Evolutionary conservation across 2,888 invertebrate genomes (phyloP), one percentile per base, ranked within the genome.

Genomic region (Lepeophtheirus nordmannii): DNA sequence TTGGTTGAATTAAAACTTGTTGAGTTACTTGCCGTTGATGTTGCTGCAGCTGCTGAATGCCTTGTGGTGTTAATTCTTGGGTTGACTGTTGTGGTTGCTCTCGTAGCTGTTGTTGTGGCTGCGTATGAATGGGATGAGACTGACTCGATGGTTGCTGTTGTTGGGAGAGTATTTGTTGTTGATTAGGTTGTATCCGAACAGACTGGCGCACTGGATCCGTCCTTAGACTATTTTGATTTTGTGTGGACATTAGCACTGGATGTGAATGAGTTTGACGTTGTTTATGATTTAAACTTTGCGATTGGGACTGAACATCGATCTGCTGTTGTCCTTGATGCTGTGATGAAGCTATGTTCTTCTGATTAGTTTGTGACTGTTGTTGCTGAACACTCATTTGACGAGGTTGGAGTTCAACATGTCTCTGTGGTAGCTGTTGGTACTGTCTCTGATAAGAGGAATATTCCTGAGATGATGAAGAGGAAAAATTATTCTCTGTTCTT

Each of bases 321-420:
- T 30, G 30, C 30, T 30, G 30, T 30, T 30, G n/a, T n/a, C n/a
- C n/a, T n/a, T n/a, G n/a, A n/a, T n/a, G n/a, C n/a, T n/a, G 30
- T 30, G 30, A 30, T 30, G 30, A 7, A 30, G 30, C 7, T 30
- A 30, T 30, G 7, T 30, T 30, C 30, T 30, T 30, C 30, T 30
- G 30, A 30, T 30, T 30, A 5, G 30, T 30, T 30, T 30, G 30
- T 1, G 57, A 57, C 57, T 57, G 57, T 30, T 57, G 57, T 20
- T 30, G 38, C 17, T 62, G 62, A 41, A 20, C 39, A 41, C 38
- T 17, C 17, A 56, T 53, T 61, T 61, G 30, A 23, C 23, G 30
- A 46, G 41, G 63, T n/a, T 63, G 20, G 38, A 56, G 38, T 17
- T 46, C 53, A 14, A 46, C 53, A 14, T 46, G 53, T 17, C 53